Evolutionary conservation across 2,888 invertebrate genomes (phyloP).

Genomic region (Mellilla xanthometata): DNA sequence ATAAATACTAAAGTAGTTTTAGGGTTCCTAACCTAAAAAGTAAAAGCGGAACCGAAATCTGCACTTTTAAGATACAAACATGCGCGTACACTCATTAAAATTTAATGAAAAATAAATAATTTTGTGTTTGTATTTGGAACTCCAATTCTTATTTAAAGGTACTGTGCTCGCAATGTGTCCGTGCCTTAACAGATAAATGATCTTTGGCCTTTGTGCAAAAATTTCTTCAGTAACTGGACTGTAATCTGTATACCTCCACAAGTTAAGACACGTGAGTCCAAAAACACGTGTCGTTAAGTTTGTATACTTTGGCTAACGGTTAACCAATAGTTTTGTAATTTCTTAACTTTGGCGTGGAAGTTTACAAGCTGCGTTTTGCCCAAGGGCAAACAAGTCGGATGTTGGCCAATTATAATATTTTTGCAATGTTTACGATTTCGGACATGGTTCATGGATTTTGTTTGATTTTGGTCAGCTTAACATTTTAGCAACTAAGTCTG

Average conservation of each 20-base stretch:
- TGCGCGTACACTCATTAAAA: too few relatives aligned
- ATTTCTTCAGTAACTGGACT: background rate
- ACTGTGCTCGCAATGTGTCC: too few relatives aligned
- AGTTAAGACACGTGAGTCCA: slow-evolving; percentile 14
- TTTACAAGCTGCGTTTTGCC: slow-evolving; percentile 4
- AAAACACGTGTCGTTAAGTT: slow-evolving; percentile 15
- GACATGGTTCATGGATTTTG: background rate
- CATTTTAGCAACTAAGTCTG: too few relatives aligned
- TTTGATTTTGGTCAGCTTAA: too few relatives aligned
- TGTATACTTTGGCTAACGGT: slow-evolving; percentile 7
- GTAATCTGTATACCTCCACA: background rate
- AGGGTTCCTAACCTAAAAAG: too few relatives aligned
- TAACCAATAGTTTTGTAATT: slow-evolving; percentile 10
- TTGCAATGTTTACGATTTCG: background rate
- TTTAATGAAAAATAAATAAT: too few relatives aligned
- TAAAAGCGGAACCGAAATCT: too few relatives aligned
- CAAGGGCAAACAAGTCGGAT: slow-evolving; percentile 4
- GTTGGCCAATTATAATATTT: background rate
- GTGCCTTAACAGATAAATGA: background rate
- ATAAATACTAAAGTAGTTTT: too few relatives aligned
- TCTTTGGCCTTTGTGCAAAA: background rate
- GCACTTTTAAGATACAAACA: too few relatives aligned
- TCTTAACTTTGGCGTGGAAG: slow-evolving; percentile 8
- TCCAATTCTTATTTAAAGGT: too few relatives aligned
- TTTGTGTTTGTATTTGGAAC: too few relatives aligned